phyloP scores from a whole-genome alignment of 2,113 vertebrate genomes.

The Echinops telfairi region DNA sequence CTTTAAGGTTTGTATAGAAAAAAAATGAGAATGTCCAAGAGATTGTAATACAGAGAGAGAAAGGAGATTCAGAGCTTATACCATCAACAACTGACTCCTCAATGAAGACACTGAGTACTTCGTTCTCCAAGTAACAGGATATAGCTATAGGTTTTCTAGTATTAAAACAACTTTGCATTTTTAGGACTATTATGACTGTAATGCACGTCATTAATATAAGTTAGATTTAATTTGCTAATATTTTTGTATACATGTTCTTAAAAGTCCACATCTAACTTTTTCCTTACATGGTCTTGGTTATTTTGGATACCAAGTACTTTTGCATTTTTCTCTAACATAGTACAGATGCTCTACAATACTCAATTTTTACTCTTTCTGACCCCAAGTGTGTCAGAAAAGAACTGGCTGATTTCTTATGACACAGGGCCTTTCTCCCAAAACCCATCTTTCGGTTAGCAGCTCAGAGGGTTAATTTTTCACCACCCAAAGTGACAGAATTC shows the following conservation, averaged over 20 bases:
- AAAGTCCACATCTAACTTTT: not conserved
- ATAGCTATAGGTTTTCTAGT: not conserved
- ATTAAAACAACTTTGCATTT: conserved; percentile 25
- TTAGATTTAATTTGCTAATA: not conserved
- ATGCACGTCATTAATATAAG: not conserved
- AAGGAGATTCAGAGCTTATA: not conserved
- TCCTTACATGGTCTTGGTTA: not conserved
- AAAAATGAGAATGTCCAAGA: too few species aligned
- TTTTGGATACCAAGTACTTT: conserved; percentile 2
- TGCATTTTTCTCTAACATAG: not conserved
- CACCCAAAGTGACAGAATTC: too few species aligned
- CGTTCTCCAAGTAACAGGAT: not conserved
- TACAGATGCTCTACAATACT: conserved; percentile 1
- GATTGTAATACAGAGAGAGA: not conserved
- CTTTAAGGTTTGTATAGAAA: not conserved
- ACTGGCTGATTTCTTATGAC: not conserved
- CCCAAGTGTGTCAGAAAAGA: not conserved
- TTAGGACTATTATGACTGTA: not conserved
- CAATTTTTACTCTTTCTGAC: not conserved
- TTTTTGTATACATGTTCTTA: not conserved
- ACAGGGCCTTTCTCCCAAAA: not conserved
- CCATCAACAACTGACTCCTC: not conserved
- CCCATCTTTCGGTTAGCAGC: not conserved
- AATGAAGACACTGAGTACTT: not conserved
- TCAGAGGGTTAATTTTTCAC: not conserved